A percentile compares a stretch with the other conserved stretches of the same genome.
Conservation (phyloP, 2,113 vertebrate genomes). For the Penelope pileata region DNA sequence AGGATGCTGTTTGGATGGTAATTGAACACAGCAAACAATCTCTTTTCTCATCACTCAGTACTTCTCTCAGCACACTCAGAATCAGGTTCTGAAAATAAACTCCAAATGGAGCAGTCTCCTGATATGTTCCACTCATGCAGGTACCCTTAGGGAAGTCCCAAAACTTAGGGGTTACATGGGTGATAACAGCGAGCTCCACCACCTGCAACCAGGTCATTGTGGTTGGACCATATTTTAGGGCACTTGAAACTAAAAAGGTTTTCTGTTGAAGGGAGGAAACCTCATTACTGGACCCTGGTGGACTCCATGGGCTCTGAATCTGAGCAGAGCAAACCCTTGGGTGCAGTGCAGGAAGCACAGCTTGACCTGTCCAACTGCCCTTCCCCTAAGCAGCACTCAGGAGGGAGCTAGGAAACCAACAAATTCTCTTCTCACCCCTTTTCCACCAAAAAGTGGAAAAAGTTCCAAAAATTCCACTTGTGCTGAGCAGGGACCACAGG, state of each 20-base stretch:
- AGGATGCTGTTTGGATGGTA: neutral
- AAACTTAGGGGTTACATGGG: neutral
- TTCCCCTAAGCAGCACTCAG: too few relatives aligned
- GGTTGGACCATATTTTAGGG: neutral
- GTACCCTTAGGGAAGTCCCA: neutral
- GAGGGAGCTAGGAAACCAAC: too few relatives aligned
- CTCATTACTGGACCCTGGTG: neutral
- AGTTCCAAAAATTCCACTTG: too few relatives aligned
- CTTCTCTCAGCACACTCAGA: neutral
- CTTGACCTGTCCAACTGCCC: neutral
- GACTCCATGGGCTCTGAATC: neutral
- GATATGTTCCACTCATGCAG: rapidly evolving
- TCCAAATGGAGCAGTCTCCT: neutral
- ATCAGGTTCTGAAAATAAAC: neutral
- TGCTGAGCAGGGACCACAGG: too few relatives aligned
- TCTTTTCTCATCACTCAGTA: neutral
- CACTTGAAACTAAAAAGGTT: neutral
- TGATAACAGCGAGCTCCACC: rapidly evolving
- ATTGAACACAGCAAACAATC: neutral
- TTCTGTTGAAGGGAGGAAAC: neutral
- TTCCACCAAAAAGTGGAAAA: too few relatives aligned
- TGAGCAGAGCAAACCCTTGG: neutral
- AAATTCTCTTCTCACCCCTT: too few relatives aligned
- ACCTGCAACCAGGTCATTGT: neutral
- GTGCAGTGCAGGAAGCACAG: rapidly evolving